phyloP scores from a whole-genome alignment of 2,797 vertebrate genomes.

The Sebastiscus albofasciatus region DNA sequence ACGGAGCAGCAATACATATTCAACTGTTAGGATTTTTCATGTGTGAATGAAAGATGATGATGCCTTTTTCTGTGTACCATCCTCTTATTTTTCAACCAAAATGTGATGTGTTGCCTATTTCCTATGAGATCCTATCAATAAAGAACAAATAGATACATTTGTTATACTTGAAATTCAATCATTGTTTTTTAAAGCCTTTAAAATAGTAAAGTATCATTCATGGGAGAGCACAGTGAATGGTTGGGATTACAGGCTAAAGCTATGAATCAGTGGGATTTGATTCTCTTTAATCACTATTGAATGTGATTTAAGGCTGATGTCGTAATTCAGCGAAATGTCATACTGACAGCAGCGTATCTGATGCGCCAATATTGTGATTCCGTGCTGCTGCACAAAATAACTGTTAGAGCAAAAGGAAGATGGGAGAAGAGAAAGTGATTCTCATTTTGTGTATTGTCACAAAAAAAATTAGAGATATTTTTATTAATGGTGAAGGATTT shows the following conservation, averaged over 20 bases:
- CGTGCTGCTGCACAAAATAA: conserved; percentile 26
- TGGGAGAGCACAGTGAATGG: conserved; percentile 26
- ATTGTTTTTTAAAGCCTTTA: conserved; percentile 35
- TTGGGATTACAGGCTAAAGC: conserved; percentile 63
- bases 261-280: conserved; percentile 65
- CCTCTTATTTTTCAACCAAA: conserved; percentile 55
- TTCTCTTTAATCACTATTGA: conserved; percentile 65
- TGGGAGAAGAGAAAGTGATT: conserved; percentile 28
- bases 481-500: conserved; percentile 34
- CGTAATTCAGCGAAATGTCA: conserved; percentile 60
- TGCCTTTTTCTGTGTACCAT: conserved; percentile 57
- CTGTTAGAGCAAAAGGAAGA: neutral
- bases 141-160: conserved; percentile 49
- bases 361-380: conserved; percentile 36
- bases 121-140: conserved; percentile 63
- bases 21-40: conserved; percentile 40
- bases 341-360: conserved; percentile 29
- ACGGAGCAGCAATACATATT: conserved; percentile 61
- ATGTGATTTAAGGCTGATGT: conserved; percentile 65
- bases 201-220: conserved; percentile 29
- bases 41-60: conserved; percentile 60
- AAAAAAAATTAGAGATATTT: conserved; percentile 25
- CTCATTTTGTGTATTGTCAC: conserved; percentile 35
- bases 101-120: conserved; percentile 54
- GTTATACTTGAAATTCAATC: conserved; percentile 26